These are phyloP conservation scores for Poeciliopsis turrubarensis DNA, from an alignment of 2,113 vertebrate genomes.

Conservation along the genomic window DNA sequence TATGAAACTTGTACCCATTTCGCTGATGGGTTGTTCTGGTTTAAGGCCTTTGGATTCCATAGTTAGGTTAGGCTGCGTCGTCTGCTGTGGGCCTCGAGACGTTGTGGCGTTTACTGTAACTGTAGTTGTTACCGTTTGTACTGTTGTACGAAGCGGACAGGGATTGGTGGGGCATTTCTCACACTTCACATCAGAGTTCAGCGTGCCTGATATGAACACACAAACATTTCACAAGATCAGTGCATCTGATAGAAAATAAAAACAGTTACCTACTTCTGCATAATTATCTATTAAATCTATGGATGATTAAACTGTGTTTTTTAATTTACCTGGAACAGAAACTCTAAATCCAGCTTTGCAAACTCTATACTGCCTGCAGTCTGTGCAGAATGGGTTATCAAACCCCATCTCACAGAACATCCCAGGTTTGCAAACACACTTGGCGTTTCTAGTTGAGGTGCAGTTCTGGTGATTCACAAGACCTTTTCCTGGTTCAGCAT, in stretches of 20 bases:
- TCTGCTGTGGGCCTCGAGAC: not conserved
- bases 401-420: conserved; percentile 34
- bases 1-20: conserved; percentile 25
- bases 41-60: not conserved
- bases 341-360: conserved; percentile 65
- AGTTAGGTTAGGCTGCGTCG: not conserved
- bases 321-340: conserved; percentile 51
- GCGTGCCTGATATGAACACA: conserved; percentile 57
- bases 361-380: not conserved
- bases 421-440: conserved; percentile 67
- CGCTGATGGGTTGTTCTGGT: not conserved
- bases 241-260: too few relatives aligned
- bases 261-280: not conserved
- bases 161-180: conserved; percentile 22
- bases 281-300: not conserved
- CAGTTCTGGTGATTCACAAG: conserved; percentile 48
- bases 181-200: conserved; percentile 55
- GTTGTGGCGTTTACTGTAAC: not conserved
- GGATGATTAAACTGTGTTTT: not conserved
- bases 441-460: conserved; percentile 34
- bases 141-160: conserved; percentile 52
- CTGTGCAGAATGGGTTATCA: not conserved
- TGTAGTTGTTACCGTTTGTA: not conserved
- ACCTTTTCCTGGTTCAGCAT: conserved; percentile 50
- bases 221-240: conserved; percentile 6